Evolutionary conservation across 2,113 vertebrate genomes (phyloP).

Genomic region (Chitala chitala): DNA sequence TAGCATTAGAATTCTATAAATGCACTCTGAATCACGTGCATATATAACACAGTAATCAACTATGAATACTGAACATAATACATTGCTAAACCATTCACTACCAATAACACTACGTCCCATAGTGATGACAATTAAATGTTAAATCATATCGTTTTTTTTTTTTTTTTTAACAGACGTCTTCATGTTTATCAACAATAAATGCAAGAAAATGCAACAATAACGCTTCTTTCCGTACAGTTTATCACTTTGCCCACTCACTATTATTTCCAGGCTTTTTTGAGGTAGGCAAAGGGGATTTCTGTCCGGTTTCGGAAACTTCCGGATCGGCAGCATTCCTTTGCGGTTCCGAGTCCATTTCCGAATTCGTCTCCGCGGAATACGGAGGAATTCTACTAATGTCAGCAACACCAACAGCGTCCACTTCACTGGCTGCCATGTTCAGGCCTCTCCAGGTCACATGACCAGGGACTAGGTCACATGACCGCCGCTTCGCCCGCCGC

Average conservation of each 20-base stretch:
- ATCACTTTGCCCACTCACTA: slow-evolving; percentile 42
- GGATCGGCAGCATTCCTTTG: slow-evolving; percentile 22
- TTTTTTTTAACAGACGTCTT: background rate
- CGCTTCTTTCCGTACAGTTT: background rate
- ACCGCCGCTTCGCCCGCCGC: slow-evolving; percentile 13
- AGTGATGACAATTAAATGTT: background rate
- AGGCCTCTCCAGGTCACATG: slow-evolving; percentile 50
- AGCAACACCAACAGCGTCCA: slow-evolving; percentile 57
- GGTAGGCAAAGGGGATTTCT: slow-evolving; percentile 29
- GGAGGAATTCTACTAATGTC: slow-evolving; percentile 47
- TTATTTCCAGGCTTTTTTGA: slow-evolving; percentile 50
- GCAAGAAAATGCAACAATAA: background rate
- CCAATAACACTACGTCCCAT: too few species aligned
- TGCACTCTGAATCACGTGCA: too few species aligned
- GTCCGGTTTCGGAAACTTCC: slow-evolving; percentile 18
- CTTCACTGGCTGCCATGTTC: slow-evolving; percentile 25
- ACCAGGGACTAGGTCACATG: slow-evolving; percentile 51
- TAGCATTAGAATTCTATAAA: too few species aligned
- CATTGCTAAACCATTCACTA: too few species aligned
- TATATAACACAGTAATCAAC: too few species aligned
- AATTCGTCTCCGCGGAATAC: slow-evolving; percentile 30
- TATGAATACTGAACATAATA: too few species aligned
- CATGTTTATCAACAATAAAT: background rate
- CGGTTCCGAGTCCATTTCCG: background rate
- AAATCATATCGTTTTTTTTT: background rate